Conservation (phyloP, 2,888 invertebrate genomes). For the Adineta ricciae region DNA sequence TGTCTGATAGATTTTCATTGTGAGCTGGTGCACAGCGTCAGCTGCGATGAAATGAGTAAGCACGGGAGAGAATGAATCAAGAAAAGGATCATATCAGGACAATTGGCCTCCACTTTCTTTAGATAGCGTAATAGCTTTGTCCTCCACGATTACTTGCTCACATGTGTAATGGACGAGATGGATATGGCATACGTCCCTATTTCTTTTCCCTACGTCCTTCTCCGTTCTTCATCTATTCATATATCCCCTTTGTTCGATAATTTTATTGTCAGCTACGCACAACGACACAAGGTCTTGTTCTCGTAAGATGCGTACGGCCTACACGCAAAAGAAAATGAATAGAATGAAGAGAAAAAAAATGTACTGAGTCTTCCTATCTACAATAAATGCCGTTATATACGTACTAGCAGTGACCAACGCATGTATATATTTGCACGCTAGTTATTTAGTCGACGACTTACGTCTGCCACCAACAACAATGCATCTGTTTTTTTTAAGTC, state of each 20-base stretch:
- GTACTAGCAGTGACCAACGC: not conserved
- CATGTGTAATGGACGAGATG: not conserved
- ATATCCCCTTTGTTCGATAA: not conserved
- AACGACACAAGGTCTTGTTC: not conserved
- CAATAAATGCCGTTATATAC: not conserved
- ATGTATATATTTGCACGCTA: not conserved
- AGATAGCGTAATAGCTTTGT: constrained; percentile 7
- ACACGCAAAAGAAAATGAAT: not conserved
- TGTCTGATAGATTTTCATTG: not conserved
- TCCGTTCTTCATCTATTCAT: not conserved
- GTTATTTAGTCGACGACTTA: not conserved
- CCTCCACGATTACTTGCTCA: not conserved
- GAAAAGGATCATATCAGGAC: not conserved
- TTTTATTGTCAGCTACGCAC: constrained; percentile 1
- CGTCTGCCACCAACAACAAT: not conserved
- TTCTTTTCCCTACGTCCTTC: not conserved
- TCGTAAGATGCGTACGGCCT: not conserved
- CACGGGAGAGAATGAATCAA: not conserved
- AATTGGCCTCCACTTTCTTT: not conserved
- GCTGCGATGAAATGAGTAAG: not conserved
- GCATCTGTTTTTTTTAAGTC: not conserved
- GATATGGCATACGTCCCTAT: not conserved
- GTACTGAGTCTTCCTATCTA: not conserved
- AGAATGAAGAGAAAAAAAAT: not conserved
- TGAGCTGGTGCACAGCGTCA: not conserved